A percentile compares a stretch with the other conserved stretches of the same genome.
phyloP scores from a whole-genome alignment of 1,140 invertebrate species.

The Scylla paramamosain region DNA sequence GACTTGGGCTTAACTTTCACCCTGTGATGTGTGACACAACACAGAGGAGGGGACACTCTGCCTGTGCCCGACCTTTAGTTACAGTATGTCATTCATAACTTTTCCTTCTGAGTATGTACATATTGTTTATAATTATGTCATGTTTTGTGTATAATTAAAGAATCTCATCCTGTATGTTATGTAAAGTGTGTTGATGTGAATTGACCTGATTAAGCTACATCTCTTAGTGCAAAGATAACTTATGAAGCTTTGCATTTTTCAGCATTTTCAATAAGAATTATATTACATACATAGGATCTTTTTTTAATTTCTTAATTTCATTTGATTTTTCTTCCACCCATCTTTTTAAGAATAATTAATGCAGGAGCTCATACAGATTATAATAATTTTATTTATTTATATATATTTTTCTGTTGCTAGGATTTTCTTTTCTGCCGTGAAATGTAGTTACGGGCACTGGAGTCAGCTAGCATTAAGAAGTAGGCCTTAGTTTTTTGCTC shows the following conservation, averaged over 20 bases:
- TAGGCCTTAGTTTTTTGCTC: constrained; percentile 67
- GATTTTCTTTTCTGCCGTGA: not conserved
- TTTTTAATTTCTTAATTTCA: not conserved
- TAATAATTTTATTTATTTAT: not conserved
- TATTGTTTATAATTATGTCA: constrained; percentile 52
- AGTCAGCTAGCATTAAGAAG: not conserved
- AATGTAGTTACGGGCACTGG: not conserved
- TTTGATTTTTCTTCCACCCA: not conserved
- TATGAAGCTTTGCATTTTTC: not conserved
- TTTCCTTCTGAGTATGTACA: constrained; percentile 32
- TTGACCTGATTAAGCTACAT: constrained; percentile 4
- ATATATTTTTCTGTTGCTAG: not conserved
- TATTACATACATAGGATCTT: not conserved
- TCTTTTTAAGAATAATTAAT: not conserved
- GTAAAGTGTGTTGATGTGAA: constrained; percentile 36
- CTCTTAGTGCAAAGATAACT: not conserved
- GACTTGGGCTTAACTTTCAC: not conserved
- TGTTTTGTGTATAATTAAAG: constrained; percentile 45
- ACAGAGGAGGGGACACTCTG: not conserved
- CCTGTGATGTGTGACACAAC: not conserved
- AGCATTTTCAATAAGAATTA: not conserved
- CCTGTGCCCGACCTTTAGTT: not conserved
- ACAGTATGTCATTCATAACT: not conserved
- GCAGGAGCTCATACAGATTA: not conserved
- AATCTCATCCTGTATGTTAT: constrained; percentile 42